Percentiles rank a stretch among this genome's conserved stretches.
phyloP scores from a whole-genome alignment of 2,113 vertebrate species.

The Ptilorrhoa leucosticta region DNA sequence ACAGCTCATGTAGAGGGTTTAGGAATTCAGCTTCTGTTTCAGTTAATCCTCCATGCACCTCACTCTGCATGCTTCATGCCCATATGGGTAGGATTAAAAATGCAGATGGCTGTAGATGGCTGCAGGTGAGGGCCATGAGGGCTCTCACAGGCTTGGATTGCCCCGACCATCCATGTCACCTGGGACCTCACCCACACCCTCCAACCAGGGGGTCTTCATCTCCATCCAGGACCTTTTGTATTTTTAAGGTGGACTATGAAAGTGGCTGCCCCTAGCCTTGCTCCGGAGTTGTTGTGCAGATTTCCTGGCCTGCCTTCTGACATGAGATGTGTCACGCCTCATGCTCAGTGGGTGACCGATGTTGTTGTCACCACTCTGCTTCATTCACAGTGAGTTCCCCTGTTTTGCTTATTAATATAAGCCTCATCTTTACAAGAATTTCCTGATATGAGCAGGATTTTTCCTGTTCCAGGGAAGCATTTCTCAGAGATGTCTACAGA shows the following conservation, averaged over 20 bases:
- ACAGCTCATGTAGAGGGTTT: neutral
- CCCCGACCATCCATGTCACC: neutral
- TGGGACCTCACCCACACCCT: neutral
- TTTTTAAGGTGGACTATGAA: fast-evolving
- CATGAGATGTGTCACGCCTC: fast-evolving
- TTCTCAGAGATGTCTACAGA: neutral
- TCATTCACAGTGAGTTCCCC: neutral
- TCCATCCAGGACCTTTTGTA: fast-evolving
- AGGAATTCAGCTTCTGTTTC: neutral
- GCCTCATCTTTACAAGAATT: fast-evolving
- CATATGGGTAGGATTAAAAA: neutral
- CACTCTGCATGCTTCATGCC: neutral
- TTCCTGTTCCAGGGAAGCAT: neutral
- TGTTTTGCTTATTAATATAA: neutral
- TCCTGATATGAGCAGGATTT: neutral
- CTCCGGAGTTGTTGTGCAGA: fast-evolving
- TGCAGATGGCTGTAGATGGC: too few species aligned
- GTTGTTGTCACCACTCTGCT: neutral
- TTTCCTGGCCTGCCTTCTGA: neutral
- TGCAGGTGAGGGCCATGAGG: neutral
- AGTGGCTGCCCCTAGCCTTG: fast-evolving
- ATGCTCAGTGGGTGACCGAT: fast-evolving
- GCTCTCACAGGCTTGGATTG: neutral
- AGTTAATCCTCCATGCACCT: neutral
- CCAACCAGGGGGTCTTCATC: neutral